phyloP scores from a whole-genome alignment of 23 tunicate species.

The Corella eumyota region DNA sequence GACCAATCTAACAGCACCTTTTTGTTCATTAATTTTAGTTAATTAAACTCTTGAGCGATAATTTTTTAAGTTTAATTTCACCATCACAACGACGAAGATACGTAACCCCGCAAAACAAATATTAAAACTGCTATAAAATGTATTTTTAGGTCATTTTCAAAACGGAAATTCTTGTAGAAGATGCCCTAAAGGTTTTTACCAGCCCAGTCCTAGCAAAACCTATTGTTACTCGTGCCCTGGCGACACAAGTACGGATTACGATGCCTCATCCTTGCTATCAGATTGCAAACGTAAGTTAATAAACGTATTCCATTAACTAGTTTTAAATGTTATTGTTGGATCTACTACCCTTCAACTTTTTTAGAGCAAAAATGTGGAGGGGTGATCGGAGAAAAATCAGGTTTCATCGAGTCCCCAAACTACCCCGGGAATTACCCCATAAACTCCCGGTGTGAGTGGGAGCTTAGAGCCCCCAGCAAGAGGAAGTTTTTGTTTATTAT shows the following conservation, averaged over 20 bases:
- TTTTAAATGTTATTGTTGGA: not conserved
- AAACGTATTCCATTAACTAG: not conserved
- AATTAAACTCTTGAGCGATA: too few species aligned
- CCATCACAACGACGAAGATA: too few species aligned
- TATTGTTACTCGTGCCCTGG: constrained; percentile 74
- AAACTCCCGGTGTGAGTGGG: constrained; percentile 50
- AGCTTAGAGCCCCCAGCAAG: constrained; percentile 24
- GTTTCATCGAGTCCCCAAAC: constrained; percentile 79
- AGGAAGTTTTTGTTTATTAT: constrained; percentile 51
- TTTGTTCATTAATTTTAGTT: too few species aligned
- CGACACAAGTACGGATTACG: constrained; percentile 57
- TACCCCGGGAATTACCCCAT: constrained; percentile 78
- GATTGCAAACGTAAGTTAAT: constrained; percentile 61
- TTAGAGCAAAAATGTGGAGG: constrained; percentile 59
- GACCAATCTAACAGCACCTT: too few species aligned
- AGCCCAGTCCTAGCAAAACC: constrained; percentile 35
- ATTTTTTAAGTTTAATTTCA: too few species aligned
- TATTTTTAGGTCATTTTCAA: constrained; percentile 45
- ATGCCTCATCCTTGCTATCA: constrained; percentile 37
- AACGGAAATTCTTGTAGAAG: constrained; percentile 30
- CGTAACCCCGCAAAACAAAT: too few species aligned
- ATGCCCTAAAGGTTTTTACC: constrained; percentile 66
- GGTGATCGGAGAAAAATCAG: constrained; percentile 25
- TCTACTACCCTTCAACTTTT: too few species aligned
- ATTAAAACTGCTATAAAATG: too few species aligned